Conservation (phyloP, 1,140 invertebrate genomes). For the Hylaeus anthracinus region DNA sequence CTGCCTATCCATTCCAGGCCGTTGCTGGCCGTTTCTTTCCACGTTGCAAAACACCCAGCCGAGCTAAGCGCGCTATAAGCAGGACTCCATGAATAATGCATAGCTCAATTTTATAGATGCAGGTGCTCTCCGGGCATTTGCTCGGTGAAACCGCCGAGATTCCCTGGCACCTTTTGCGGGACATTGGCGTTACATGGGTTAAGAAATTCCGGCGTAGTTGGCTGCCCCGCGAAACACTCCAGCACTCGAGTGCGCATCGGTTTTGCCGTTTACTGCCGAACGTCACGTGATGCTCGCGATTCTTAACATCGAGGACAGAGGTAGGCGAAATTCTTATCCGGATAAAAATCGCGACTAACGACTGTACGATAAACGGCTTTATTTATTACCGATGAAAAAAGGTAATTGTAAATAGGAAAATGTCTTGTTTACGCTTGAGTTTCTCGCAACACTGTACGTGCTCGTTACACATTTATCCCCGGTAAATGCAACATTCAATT, state of each 20-base stretch:
- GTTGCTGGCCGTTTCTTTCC: slow-evolving; percentile 36
- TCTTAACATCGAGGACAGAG: too few relatives aligned
- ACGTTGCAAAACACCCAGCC: slow-evolving; percentile 56
- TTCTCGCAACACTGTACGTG: too few relatives aligned
- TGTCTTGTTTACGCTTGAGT: background rate
- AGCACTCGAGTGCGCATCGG: slow-evolving; percentile 31
- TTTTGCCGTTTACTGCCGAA: slow-evolving; percentile 27
- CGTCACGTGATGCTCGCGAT: slow-evolving; percentile 16
- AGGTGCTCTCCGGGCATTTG: slow-evolving; percentile 58
- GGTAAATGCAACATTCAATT: too few relatives aligned
- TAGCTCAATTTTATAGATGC: slow-evolving; percentile 65
- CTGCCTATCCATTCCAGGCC: slow-evolving; percentile 43
- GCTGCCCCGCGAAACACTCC: slow-evolving; percentile 16
- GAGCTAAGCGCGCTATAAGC: slow-evolving; percentile 55
- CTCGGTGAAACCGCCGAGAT: slow-evolving; percentile 58
- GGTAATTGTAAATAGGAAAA: background rate
- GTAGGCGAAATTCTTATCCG: too few relatives aligned
- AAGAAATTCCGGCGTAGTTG: slow-evolving; percentile 56
- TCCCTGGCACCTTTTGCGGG: slow-evolving; percentile 54
- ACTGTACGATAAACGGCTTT: too few relatives aligned
- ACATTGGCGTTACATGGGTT: slow-evolving; percentile 53
- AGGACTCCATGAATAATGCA: slow-evolving; percentile 66
- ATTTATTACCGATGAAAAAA: too few relatives aligned
- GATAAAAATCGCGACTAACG: too few relatives aligned
- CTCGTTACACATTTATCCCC: too few relatives aligned